Evolutionary conservation across 2,797 vertebrate genomes (phyloP).

Genomic region (Schizopygopsis pylzovi): DNA sequence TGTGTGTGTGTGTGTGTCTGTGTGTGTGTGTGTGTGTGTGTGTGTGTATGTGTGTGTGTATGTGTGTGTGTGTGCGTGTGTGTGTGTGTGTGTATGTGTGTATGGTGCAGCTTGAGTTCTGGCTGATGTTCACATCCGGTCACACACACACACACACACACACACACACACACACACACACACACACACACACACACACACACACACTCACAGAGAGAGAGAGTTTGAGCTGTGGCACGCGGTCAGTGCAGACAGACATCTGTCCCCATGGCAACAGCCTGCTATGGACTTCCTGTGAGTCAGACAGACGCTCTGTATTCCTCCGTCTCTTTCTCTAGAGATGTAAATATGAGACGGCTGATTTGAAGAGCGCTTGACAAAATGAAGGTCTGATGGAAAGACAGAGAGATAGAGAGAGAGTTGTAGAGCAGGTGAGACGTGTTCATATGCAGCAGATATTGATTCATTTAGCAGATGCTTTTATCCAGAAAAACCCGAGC

Average conservation of each 20-base stretch:
- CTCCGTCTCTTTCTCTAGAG: background rate
- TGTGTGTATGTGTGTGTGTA: too few relatives aligned
- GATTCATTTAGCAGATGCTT: too few relatives aligned
- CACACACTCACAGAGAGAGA: background rate
- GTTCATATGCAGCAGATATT: too few relatives aligned
- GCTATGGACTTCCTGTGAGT: background rate
- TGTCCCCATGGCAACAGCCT: slow-evolving; percentile 5
- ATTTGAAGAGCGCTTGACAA: background rate
- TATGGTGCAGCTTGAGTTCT: background rate
- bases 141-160: background rate
- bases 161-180: background rate
- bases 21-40: background rate
- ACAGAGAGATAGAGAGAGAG: background rate
- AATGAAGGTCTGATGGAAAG: background rate
- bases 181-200: background rate
- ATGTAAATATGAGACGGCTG: background rate
- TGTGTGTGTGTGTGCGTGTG: background rate
- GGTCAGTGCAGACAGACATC: background rate
- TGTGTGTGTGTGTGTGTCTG: background rate
- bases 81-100: background rate
- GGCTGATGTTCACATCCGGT: background rate
- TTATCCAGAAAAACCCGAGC: too few relatives aligned
- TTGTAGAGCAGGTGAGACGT: too few relatives aligned
- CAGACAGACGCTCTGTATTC: background rate
- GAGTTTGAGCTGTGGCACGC: background rate